Percentiles rank a stretch among this genome's conserved stretches.
Conservation (phyloP, 2,888 invertebrate genomes). For the Drosophila planitibia region DNA sequence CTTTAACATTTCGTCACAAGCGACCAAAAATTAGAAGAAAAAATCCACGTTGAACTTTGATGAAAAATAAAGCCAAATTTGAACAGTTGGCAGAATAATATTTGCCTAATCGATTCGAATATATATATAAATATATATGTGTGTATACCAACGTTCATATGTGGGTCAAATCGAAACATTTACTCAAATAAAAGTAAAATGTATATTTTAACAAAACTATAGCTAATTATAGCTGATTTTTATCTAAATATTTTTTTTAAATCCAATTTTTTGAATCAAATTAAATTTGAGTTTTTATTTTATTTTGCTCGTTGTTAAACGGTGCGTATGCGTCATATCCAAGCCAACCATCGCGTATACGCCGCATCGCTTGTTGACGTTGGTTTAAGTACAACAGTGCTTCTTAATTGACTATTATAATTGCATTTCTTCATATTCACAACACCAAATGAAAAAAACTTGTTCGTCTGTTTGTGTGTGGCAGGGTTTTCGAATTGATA, state of each 20-base stretch:
- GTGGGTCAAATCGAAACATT: background rate
- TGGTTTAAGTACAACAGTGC: background rate
- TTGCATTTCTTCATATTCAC: background rate
- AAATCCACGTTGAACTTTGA: conserved; percentile 8
- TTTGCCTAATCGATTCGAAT: too few species aligned
- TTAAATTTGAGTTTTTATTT: background rate
- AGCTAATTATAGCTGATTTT: background rate
- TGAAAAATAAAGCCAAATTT: background rate
- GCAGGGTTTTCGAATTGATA: background rate
- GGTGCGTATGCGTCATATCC: background rate
- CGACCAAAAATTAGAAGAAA: background rate
- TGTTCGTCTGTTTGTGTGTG: background rate
- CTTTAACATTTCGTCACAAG: background rate
- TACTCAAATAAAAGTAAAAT: background rate
- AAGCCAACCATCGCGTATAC: background rate
- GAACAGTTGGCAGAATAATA: background rate
- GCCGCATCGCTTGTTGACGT: background rate
- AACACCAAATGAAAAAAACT: background rate
- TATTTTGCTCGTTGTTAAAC: background rate
- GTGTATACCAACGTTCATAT: background rate
- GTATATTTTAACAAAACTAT: background rate
- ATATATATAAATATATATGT: background rate
- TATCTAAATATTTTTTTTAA: background rate
- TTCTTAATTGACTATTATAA: background rate
- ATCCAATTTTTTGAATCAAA: background rate